phyloP scores from a whole-genome alignment of 23 tunicate species.

The Oikopleura vanhoeffeni region DNA sequence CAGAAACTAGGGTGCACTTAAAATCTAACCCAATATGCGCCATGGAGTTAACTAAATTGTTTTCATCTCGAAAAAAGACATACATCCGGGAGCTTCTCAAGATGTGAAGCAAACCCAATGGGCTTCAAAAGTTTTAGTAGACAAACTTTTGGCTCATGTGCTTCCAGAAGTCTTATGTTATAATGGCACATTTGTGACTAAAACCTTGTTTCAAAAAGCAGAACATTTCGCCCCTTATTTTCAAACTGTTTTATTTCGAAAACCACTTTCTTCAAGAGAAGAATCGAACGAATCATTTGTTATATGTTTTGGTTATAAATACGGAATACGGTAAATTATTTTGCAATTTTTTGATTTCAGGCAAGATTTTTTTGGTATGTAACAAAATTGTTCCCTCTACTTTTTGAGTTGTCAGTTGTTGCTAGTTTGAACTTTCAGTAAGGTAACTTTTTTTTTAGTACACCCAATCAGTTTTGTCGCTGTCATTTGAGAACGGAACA shows the following conservation, averaged over 20 bases:
- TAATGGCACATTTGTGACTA: neutral
- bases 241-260: neutral
- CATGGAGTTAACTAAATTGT: no score
- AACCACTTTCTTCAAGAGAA: neutral
- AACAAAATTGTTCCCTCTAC: no score
- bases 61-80: no score
- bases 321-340: neutral
- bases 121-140: neutral
- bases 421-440: no score
- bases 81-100: neutral
- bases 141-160: neutral
- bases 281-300: neutral
- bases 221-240: neutral
- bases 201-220: neutral
- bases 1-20: no score
- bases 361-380: no score
- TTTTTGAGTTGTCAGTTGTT: no score
- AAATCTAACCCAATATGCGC: no score
- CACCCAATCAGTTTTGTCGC: no score
- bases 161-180: neutral
- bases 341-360: no score
- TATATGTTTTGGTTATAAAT: neutral
- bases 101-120: neutral
- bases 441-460: no score
- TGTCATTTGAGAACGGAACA: no score